A percentile compares a stretch with the other conserved stretches of the same genome.
Evolutionary conservation across 1,140 invertebrate genomes (phyloP).

Genomic region (Bilobella aurantiaca): DNA sequence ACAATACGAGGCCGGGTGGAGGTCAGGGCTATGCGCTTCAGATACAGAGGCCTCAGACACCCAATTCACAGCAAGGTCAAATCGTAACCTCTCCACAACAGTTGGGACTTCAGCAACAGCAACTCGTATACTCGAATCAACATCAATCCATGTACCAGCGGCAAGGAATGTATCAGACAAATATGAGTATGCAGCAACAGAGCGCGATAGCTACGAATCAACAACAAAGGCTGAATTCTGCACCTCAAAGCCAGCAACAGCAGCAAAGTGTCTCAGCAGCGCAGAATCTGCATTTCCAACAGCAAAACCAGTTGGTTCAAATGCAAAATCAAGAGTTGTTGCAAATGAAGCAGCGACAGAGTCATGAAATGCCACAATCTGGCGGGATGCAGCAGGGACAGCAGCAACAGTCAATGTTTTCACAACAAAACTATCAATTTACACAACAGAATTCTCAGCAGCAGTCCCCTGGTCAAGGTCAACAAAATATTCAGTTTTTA

Average conservation of each 20-base stretch:
- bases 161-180: background rate
- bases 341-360: background rate
- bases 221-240: background rate
- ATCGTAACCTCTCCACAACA: background rate
- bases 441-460: background rate
- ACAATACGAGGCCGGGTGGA: background rate
- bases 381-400: background rate
- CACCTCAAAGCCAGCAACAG: background rate
- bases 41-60: background rate
- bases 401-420: slow-evolving; percentile 15
- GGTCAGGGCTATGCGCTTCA: slow-evolving; percentile 16
- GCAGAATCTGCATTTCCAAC: slow-evolving; percentile 9
- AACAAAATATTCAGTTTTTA: background rate
- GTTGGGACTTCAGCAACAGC: background rate
- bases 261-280: background rate
- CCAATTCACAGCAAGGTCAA: too few species aligned
- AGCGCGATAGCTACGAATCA: background rate
- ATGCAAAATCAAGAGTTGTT: slow-evolving; percentile 3
- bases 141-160: background rate
- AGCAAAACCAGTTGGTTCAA: slow-evolving; percentile 12
- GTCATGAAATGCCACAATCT: background rate
- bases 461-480: background rate
- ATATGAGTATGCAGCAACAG: background rate
- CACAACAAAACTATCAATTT: background rate
- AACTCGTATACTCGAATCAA: background rate